A percentile compares a stretch with the other conserved stretches of the same genome.
phyloP scores from a whole-genome alignment of 1,140 invertebrate species.

The Oppia nitens region DNA sequence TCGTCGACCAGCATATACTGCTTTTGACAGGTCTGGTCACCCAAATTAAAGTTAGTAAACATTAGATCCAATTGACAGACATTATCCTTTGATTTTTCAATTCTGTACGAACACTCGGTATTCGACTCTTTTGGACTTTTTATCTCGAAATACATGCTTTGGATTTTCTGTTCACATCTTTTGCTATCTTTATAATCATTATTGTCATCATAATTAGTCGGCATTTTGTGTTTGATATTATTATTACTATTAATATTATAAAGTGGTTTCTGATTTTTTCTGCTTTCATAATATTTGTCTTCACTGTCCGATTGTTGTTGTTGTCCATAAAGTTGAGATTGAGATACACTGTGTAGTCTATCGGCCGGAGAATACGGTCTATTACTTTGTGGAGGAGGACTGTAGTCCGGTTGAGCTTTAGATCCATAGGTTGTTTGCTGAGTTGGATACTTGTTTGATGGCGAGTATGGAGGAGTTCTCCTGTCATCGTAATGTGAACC shows the following conservation, averaged over 20 bases:
- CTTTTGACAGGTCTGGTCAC: constrained; percentile 7
- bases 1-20: constrained; percentile 20
- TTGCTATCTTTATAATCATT: neutral
- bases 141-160: constrained; percentile 1
- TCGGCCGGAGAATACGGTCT: no score
- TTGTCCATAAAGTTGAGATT: neutral
- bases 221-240: neutral
- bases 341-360: no score
- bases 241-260: no score
- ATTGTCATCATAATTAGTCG: neutral
- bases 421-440: neutral
- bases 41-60: constrained; percentile 17
- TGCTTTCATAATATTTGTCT: neutral
- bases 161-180: constrained; percentile 6
- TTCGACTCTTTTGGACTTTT: neutral
- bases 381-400: neutral
- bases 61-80: constrained; percentile 19
- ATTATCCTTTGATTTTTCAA: constrained; percentile 11
- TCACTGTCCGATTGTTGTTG: neutral
- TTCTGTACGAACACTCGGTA: neutral
- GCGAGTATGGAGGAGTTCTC: neutral
- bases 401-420: neutral
- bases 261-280: neutral
- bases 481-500: neutral
- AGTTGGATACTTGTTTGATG: neutral